phyloP scores from a whole-genome alignment of 2,888 invertebrate genomes.

The Spilosoma lubricipeda region DNA sequence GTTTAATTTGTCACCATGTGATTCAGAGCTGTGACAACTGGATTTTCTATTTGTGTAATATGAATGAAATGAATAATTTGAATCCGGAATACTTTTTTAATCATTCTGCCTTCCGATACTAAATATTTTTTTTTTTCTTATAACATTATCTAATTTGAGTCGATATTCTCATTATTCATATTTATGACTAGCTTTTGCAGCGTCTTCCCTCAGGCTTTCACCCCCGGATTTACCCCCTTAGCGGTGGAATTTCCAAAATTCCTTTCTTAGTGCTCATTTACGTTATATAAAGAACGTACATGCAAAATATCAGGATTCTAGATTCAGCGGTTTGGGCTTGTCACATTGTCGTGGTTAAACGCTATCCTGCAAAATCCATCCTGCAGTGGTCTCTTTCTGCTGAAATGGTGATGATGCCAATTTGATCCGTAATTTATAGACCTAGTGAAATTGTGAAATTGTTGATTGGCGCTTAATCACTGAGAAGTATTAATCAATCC shows the following conservation, averaged over 20 bases:
- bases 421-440: neutral
- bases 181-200: no score
- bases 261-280: no score
- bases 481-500: neutral
- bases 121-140: no score
- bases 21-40: constrained; percentile 54
- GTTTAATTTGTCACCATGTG: constrained; percentile 64
- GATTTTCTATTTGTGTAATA: constrained; percentile 49
- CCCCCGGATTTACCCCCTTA: no score
- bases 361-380: neutral
- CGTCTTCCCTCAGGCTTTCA: no score
- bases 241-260: no score
- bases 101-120: neutral
- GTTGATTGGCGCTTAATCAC: neutral
- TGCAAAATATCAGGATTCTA: no score
- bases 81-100: neutral
- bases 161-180: no score
- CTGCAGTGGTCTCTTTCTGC: no score
- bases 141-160: no score
- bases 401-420: neutral
- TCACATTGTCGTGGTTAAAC: neutral
- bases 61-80: constrained; percentile 32
- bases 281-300: no score
- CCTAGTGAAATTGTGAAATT: neutral
- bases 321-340: no score